A percentile compares a stretch with the other conserved stretches of the same genome.
These are phyloP conservation scores for Tetramorium bicarinatum DNA, from an alignment of 2,888 invertebrate genomes.

Conservation along the genomic window DNA sequence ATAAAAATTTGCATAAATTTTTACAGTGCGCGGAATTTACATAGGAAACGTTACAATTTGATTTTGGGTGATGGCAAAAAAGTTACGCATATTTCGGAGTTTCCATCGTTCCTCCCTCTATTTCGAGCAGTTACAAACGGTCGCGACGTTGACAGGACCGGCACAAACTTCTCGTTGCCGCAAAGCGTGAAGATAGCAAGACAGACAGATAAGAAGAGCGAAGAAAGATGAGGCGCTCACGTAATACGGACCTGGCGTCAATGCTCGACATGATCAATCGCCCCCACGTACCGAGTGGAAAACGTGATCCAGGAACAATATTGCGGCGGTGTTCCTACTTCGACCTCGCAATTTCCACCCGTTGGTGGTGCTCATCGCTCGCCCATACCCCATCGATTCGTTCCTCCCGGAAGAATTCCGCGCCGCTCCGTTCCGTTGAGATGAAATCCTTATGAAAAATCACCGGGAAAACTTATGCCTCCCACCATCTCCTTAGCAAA, in stretches of 20 bases:
- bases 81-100: background rate
- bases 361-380: conserved; percentile 48
- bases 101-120: background rate
- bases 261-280: conserved; percentile 78
- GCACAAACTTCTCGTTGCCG: conserved; percentile 51
- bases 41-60: background rate
- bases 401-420: background rate
- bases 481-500: conserved; percentile 12
- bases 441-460: conserved; percentile 76
- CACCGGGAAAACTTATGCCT: conserved; percentile 52
- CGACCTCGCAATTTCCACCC: conserved; percentile 60
- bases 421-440: conserved; percentile 42
- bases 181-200: conserved; percentile 62
- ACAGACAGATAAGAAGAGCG: conserved; percentile 52
- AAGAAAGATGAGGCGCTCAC: conserved; percentile 67
- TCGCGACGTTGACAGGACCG: conserved; percentile 58
- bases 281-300: conserved; percentile 66
- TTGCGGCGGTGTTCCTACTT: conserved; percentile 67
- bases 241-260: conserved; percentile 69
- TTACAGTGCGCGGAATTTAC: background rate
- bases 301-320: conserved; percentile 79
- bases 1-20: conserved; percentile 26
- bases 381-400: background rate
- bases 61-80: conserved; percentile 10
- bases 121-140: conserved; percentile 31